phyloP scores from a whole-genome alignment of 2,113 vertebrate genomes.

The Aegotheles bennettii region DNA sequence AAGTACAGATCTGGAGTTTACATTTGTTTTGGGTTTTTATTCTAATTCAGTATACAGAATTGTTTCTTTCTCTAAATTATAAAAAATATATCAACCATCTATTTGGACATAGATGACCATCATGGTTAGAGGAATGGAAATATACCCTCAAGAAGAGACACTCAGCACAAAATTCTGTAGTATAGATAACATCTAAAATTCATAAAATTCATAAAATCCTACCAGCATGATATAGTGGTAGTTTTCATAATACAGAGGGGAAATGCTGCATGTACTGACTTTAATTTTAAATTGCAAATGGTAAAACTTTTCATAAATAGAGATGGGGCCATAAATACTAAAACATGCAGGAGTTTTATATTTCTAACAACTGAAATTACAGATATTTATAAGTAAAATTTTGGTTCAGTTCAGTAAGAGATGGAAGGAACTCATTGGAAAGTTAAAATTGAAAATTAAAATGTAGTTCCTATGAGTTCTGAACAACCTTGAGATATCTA shows the following conservation, averaged over 20 bases:
- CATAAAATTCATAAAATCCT: neutral
- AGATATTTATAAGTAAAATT: neutral
- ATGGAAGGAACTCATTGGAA: neutral
- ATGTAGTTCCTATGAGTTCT: neutral
- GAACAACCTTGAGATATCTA: neutral
- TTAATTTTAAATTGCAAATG: neutral
- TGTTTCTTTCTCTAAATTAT: neutral
- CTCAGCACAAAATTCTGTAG: neutral
- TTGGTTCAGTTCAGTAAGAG: neutral
- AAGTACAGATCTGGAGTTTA: neutral
- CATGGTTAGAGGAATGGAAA: neutral
- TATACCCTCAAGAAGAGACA: neutral
- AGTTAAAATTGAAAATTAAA: neutral
- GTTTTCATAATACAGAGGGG: neutral
- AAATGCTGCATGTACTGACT: neutral
- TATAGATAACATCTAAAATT: neutral
- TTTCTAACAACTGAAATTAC: neutral
- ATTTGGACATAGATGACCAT: neutral
- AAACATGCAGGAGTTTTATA: neutral
- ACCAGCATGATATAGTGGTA: neutral
- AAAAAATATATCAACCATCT: neutral
- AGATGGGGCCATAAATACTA: neutral
- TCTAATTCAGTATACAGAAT: neutral
- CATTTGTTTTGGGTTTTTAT: neutral
- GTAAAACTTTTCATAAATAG: neutral